Base-by-base conservation (phyloP, 2,113 vertebrate genomes). In the Cyprinodon tularosa region DNA sequence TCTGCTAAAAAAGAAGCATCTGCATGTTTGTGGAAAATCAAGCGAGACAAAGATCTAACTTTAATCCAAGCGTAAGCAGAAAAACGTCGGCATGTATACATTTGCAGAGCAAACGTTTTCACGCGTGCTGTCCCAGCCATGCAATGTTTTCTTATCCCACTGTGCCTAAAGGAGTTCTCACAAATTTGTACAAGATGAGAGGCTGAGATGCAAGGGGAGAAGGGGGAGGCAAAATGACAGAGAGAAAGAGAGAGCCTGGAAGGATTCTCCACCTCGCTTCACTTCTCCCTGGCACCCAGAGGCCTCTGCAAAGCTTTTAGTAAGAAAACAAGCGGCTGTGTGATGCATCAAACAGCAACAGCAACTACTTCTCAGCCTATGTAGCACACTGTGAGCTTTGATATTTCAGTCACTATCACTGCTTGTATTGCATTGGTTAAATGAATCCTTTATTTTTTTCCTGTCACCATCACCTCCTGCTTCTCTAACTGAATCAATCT, bases 221-320 rank as follows among this genome's bases (percentile, higher is more conserved):
- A 64, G 65, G 50, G 48, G 57, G 68, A 76, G 71, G 78, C 42
- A 85, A 60, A 75, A 71, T 84, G 88, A 84, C 50, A 84, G 65
- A 68, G 71, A 77, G 64, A 72, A 61, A 76, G 69, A 61, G 81
- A 85, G 77, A 84, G 40, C 72, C n/a, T 78, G 84, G 65, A 76
- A 76, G 63, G 68, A 20, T 86, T 90, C 86, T 91, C 77, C 81
- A 83, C 88, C 82, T 81, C 70, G 42, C 75, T 84, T 90, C 84
- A 77, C 80, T 76, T 84, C 75, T 82, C 62, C 53, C 62, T 45
- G 61, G 78, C 72, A 87, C 86, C 90, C 81, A 85, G 80, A 91
- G 86, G 91, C 88, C 88, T 87, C 88, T 86, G 81, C 72, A 89
- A 89, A 91, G 89, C 91, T 89, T 93, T 93, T 90, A 91, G 86